Evolutionary conservation across 2,888 invertebrate genomes (phyloP), one percentile per base, ranked within the genome.

Genomic region (Conus canariensis): DNA sequence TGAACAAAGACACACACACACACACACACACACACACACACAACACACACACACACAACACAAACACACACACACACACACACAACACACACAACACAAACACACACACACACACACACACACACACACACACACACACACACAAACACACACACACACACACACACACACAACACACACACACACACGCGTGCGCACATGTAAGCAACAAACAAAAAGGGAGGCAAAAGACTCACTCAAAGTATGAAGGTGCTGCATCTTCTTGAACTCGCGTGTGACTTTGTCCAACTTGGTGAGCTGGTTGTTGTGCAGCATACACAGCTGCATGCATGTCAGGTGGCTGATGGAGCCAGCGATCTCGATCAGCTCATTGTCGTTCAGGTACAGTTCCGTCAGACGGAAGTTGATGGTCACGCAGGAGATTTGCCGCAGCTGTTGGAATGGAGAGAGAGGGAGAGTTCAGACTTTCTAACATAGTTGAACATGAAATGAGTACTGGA

Each of bases 301-400:
- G 90, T 95, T 95, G 92, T 95, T 95, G 64, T 95, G 95, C 22
- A 95, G 92, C 93, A 94, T 93, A 58, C 95, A 93, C 19, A 94
- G 93, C 88, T 94, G 87, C 10, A 95, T 92, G 90, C 92, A 93
- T 0, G 94, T 95, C 14, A 95, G 91, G 88, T 95, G 95, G 30
- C 91, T 91, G 67, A 95, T 90, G 10, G 94, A 92, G 0, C 95
- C 95, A 10, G 89, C 92, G 6, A 95, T 93, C 45, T 94, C 94
- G 10, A 93, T 92, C 70, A 95, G 92, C 82, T 94, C 93, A 90
- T 95, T 95, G 92, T 95, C 92, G 88, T 95, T 93, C 45, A 95
- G 93, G 90, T 95, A 94, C 19, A 95, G 93, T 90, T 95, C 95
- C 22, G 93, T 91, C 45, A 95, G 88, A n/a, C 93, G 93, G 86